Evolutionary conservation across 2,113 vertebrate species (phyloP).

Genomic region (Stercorarius parasiticus): DNA sequence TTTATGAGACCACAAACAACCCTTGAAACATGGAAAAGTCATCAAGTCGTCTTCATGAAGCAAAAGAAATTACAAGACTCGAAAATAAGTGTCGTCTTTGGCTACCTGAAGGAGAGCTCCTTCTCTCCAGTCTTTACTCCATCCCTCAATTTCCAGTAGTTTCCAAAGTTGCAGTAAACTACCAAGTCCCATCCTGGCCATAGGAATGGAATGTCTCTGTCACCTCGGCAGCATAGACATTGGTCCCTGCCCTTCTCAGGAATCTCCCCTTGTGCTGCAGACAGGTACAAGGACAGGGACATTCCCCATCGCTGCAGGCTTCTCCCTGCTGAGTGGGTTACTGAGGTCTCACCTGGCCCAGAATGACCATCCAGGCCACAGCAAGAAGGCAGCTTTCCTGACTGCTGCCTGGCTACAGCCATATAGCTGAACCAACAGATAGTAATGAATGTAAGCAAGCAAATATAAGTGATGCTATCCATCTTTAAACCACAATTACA

Average conservation of each 20-base stretch:
- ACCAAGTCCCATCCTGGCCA: background rate
- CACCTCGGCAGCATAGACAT: background rate
- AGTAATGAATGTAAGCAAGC: background rate
- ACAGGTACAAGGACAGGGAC: background rate
- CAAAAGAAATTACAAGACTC: background rate
- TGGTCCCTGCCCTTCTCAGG: background rate
- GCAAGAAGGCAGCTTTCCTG: background rate
- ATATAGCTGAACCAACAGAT: background rate
- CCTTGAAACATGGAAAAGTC: background rate
- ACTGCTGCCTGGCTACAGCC: background rate
- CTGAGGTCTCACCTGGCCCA: background rate
- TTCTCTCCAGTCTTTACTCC: background rate
- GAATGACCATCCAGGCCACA: background rate
- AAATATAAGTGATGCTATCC: background rate
- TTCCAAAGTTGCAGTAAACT: background rate
- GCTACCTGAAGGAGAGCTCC: background rate
- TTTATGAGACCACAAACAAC: background rate
- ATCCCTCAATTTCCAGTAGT: background rate
- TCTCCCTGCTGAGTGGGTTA: background rate
- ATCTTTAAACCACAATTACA: background rate
- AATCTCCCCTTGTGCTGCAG: fast-evolving
- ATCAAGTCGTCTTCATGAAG: background rate
- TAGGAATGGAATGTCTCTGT: background rate
- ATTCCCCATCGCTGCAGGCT: background rate
- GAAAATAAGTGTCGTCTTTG: background rate